phyloP scores from a whole-genome alignment of 2,888 invertebrate genomes.

The Osmoderma eremita region DNA sequence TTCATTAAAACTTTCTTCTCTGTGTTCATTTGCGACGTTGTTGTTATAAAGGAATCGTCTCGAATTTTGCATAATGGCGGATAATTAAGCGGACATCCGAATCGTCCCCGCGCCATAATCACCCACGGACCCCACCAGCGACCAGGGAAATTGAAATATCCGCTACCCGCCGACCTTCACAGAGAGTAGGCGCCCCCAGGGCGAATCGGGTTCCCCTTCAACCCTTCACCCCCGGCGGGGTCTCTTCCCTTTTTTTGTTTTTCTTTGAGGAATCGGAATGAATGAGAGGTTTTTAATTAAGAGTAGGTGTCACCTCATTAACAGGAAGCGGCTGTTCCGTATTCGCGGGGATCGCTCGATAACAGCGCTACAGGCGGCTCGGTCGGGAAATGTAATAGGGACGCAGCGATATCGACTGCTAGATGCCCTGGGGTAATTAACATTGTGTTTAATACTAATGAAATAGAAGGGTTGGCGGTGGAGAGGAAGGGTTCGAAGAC shows the following conservation, averaged over 20 bases:
- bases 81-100: slow-evolving; percentile 36
- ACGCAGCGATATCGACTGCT: too few species aligned
- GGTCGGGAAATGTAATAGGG: not conserved
- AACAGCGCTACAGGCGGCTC: not conserved
- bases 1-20: slow-evolving; percentile 35
- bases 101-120: not conserved
- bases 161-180: not conserved
- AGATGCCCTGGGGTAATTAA: too few species aligned
- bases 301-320: slow-evolving; percentile 30
- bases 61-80: slow-evolving; percentile 31
- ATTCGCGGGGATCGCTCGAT: not conserved
- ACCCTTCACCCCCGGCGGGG: not conserved
- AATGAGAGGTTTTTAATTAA: slow-evolving; percentile 32
- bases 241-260: slow-evolving; percentile 20
- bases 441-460: too few species aligned
- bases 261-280: slow-evolving; percentile 10
- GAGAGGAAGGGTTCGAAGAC: too few species aligned
- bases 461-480: too few species aligned
- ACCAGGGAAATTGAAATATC: slow-evolving; percentile 33
- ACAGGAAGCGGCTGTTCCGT: slow-evolving; percentile 2
- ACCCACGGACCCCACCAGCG: not conserved
- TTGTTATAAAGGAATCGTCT: slow-evolving; percentile 24
- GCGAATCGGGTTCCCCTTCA: slow-evolving; percentile 19
- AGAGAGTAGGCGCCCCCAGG: not conserved
- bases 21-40: slow-evolving; percentile 30